A percentile compares a stretch with the other conserved stretches of the same genome.
phyloP scores from a whole-genome alignment of 1,140 invertebrate species.

The Drosophila sp. region DNA sequence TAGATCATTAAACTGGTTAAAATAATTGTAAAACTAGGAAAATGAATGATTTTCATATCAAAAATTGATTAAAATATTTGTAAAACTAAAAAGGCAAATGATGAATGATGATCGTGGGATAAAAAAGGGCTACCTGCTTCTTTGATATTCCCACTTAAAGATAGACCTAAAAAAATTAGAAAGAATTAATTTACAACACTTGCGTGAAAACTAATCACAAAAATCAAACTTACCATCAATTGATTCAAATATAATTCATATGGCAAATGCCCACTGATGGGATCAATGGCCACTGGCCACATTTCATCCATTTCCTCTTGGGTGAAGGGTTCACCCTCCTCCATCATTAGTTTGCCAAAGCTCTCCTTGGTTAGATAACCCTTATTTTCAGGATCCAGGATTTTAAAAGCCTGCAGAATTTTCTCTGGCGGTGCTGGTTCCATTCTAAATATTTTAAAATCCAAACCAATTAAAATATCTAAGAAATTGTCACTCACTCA shows the following conservation, averaged over 20 bases:
- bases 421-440: conserved; percentile 90
- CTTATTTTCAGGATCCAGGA: conserved; percentile 90
- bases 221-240: conserved; percentile 85
- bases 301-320: conserved; percentile 95
- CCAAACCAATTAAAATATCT: background rate
- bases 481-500: conserved; percentile 1
- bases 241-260: conserved; percentile 92
- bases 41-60: too few relatives aligned
- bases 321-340: conserved; percentile 93
- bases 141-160: conserved; percentile 20
- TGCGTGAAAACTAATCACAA: background rate
- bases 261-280: conserved; percentile 89
- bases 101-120: too few relatives aligned
- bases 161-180: conserved; percentile 47
- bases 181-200: too few relatives aligned
- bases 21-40: too few relatives aligned
- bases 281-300: conserved; percentile 92
- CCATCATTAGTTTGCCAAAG: conserved; percentile 89
- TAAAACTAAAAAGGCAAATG: too few relatives aligned
- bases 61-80: too few relatives aligned
- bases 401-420: conserved; percentile 92
- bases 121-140: too few relatives aligned
- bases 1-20: too few relatives aligned
- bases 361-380: conserved; percentile 89
- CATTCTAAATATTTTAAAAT: conserved; percentile 56